Conservation (phyloP, 2,888 invertebrate species). For the Temnothorax rugatulus region DNA sequence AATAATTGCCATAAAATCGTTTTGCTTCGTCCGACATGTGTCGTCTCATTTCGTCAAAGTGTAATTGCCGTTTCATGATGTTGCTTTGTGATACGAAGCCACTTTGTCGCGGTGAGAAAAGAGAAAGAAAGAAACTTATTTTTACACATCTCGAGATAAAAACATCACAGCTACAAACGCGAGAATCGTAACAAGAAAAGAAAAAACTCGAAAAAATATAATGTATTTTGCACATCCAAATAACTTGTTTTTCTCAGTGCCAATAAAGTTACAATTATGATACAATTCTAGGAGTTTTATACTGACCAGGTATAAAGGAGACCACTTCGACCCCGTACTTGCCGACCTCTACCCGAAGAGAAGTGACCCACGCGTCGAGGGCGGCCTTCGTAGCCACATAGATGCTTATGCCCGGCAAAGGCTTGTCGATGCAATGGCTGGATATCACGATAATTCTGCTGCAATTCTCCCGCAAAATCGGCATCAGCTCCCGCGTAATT, state of each 20-base stretch:
- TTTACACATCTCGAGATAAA: neutral
- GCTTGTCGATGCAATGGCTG: slow-evolving; percentile 93
- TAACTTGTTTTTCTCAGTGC: too few species aligned
- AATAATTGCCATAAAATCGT: slow-evolving; percentile 90
- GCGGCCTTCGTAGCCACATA: slow-evolving; percentile 95
- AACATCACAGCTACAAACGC: neutral
- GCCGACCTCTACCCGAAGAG: slow-evolving; percentile 91
- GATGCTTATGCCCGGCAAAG: slow-evolving; percentile 91
- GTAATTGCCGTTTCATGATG: slow-evolving; percentile 89
- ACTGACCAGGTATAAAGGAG: slow-evolving; percentile 91
- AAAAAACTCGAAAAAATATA: too few species aligned
- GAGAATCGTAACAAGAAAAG: neutral
- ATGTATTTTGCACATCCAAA: too few species aligned
- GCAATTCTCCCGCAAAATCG: slow-evolving; percentile 88
- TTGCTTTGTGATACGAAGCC: slow-evolving; percentile 91
- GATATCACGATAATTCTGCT: slow-evolving; percentile 93
- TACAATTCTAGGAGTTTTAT: too few species aligned
- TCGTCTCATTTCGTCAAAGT: slow-evolving; percentile 90
- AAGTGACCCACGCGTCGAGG: slow-evolving; percentile 91
- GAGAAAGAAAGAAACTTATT: neutral
- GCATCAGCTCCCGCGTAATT: slow-evolving; percentile 91
- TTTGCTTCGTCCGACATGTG: slow-evolving; percentile 89
- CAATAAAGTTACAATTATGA: too few species aligned
- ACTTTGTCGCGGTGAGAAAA: slow-evolving; percentile 86
- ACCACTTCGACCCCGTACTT: slow-evolving; percentile 91